Conservation (phyloP, 2,113 vertebrate genomes). For the western clawed frog (Xenopus tropicalis) region DNA sequence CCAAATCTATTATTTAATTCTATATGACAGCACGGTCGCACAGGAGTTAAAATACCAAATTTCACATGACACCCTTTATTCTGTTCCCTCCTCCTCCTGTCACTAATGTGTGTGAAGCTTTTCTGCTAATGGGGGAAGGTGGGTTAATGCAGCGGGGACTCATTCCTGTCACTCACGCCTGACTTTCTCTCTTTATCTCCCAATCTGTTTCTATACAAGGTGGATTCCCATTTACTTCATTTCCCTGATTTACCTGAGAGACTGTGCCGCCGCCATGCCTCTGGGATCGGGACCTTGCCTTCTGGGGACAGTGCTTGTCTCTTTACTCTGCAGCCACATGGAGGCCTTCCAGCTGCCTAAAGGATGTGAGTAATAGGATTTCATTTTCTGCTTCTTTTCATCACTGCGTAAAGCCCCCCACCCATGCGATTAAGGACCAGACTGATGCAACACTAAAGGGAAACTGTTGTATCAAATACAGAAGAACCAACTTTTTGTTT, state of each 20-base stretch:
- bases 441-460: too few relatives aligned
- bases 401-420: too few relatives aligned
- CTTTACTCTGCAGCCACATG: neutral
- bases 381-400: too few relatives aligned
- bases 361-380: conserved; percentile 16
- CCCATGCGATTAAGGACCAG: too few relatives aligned
- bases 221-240: conserved; percentile 6
- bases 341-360: conserved; percentile 13
- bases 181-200: conserved; percentile 6
- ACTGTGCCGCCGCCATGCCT: neutral
- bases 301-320: conserved; percentile 3
- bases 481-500: too few relatives aligned
- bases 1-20: too few relatives aligned
- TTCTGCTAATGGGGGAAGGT: conserved; percentile 7
- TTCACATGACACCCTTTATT: neutral
- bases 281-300: neutral
- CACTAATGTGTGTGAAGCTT: neutral
- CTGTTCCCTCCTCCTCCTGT: conserved; percentile 8
- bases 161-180: conserved; percentile 18
- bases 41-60: neutral
- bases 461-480: too few relatives aligned
- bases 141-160: neutral
- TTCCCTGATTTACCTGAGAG: neutral
- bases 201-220: conserved; percentile 7
- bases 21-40: neutral